Evolutionary conservation across 1,140 invertebrate genomes (phyloP), one percentile per base, ranked within the genome.

Genomic region (Megathymus violae): DNA sequence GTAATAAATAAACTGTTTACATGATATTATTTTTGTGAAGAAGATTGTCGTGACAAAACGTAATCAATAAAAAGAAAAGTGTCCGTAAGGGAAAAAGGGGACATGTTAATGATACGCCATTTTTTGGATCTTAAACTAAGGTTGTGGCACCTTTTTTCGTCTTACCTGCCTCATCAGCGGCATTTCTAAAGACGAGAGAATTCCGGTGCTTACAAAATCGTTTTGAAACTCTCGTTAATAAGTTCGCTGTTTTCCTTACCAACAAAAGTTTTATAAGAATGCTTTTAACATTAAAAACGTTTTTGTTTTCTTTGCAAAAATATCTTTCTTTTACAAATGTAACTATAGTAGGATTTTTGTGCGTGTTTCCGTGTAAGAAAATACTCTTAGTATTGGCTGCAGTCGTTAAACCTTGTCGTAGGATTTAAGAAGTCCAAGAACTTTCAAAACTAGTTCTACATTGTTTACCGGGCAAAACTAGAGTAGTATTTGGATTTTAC

Each of bases 71-170:
- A 17, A 51, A 51, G 15, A 51, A 36, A 17, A 36, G 27, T 51
- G 47, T 11, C 13, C n/a, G n/a, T 9, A 31, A 14, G 40, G 36
- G 27, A 54, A 22, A 16, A 31, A 17, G 15, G 15, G 13, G 52
- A 43, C 52, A 56, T 38, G 40, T 44, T 56, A 56, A 56, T 56
- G 52, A 56, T 44, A 56, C 40, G 52, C 52, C 41, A 44, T 58
- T 58, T 58, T 58, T 58, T 58, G 52, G 52, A 25, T 22, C 22
- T 58, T 58, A 58, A 54, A 54, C 40, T 19, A 41, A 56, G 43
- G 16, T 58, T 58, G 16, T 31, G 52, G 13, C 25, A 15, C 41
- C 40, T 44, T 56, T 56, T 56, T 51, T 40, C 36, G 19, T 16
- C n/a, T 36, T 36, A 36, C 34, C n/a, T 36, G 34, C 34, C 11